Evolutionary conservation across 1,140 invertebrate species (phyloP).

Genomic region (Drosophila albomicans): DNA sequence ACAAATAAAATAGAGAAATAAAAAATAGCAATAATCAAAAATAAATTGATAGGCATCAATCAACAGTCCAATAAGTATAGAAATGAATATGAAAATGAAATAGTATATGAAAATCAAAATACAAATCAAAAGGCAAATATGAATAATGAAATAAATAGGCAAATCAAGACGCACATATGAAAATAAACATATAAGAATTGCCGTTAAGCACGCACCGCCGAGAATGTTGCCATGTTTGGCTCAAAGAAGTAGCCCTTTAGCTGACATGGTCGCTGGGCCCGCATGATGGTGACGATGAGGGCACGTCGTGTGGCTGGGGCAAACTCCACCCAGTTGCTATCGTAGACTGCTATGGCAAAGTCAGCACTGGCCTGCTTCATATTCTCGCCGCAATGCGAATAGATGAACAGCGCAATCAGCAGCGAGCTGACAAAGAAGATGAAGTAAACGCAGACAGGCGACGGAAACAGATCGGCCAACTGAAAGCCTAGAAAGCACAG

Average conservation of each 20-base stretch:
- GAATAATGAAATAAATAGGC: neutral
- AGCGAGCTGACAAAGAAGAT: conserved; percentile 61
- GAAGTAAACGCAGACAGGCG: conserved; percentile 63
- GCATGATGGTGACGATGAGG: conserved; percentile 57
- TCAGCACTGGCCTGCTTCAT: conserved; percentile 65
- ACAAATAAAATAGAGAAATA: no score
- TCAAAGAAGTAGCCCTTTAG: conserved; percentile 69
- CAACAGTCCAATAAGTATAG: neutral
- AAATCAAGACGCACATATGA: neutral
- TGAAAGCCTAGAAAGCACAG: conserved; percentile 72
- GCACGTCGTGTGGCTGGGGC: conserved; percentile 40
- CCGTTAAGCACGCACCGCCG: conserved; percentile 40
- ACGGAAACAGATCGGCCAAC: conserved; percentile 64
- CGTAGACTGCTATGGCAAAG: conserved; percentile 58
- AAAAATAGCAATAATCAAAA: no score
- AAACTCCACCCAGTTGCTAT: conserved; percentile 63
- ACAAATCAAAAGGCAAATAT: no score
- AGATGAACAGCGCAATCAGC: conserved; percentile 68
- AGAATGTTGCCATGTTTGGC: conserved; percentile 74
- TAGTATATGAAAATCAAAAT: no score
- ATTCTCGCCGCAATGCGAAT: conserved; percentile 71
- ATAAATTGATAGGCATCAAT: no score
- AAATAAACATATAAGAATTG: conserved; percentile 4
- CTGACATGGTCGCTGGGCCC: conserved; percentile 62
- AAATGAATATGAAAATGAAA: no score